These are phyloP conservation scores for Mechanitis messenoides DNA, from an alignment of 2,888 invertebrate species.

Conservation along the genomic window DNA sequence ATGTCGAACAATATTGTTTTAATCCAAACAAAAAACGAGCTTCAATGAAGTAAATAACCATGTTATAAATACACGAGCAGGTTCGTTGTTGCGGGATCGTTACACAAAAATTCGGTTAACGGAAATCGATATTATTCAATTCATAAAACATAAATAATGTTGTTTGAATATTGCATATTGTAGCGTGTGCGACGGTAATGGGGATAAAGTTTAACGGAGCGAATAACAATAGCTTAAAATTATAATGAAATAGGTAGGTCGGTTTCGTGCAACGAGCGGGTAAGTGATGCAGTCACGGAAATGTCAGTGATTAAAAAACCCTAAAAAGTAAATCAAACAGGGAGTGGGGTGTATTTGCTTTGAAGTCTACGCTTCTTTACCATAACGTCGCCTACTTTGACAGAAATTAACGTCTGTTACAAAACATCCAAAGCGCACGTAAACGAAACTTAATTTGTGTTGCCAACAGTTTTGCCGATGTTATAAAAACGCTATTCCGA, in stretches of 20 bases:
- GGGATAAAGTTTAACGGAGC: slow-evolving; percentile 39
- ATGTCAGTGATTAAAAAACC: slow-evolving; percentile 56
- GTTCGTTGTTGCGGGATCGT: slow-evolving; percentile 32
- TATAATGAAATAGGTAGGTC: slow-evolving; percentile 36
- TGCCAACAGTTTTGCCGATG: slow-evolving; percentile 8
- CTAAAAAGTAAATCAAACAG: slow-evolving; percentile 34
- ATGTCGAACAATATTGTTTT: slow-evolving; percentile 5
- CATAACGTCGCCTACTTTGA: slow-evolving; percentile 29
- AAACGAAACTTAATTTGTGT: slow-evolving; percentile 16
- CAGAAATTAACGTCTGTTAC: slow-evolving; percentile 28
- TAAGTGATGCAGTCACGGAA: slow-evolving; percentile 59
- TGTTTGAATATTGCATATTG: slow-evolving; percentile 36
- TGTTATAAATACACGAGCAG: slow-evolving; percentile 8
- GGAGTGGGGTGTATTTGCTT: slow-evolving; percentile 23
- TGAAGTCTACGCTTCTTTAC: slow-evolving; percentile 26
- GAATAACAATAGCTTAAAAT: slow-evolving; percentile 38
- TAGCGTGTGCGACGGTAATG: slow-evolving; percentile 37
- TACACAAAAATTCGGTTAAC: slow-evolving; percentile 35
- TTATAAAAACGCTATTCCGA: too few species aligned
- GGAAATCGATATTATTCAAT: slow-evolving; percentile 36
- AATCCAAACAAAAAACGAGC: slow-evolving; percentile 8
- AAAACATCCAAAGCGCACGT: slow-evolving; percentile 24
- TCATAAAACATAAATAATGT: slow-evolving; percentile 36
- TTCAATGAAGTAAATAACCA: slow-evolving; percentile 8
- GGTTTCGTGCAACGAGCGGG: slow-evolving; percentile 40